Base-by-base conservation (phyloP, 2,888 invertebrate species). In the Fabriciana adippe region DNA sequence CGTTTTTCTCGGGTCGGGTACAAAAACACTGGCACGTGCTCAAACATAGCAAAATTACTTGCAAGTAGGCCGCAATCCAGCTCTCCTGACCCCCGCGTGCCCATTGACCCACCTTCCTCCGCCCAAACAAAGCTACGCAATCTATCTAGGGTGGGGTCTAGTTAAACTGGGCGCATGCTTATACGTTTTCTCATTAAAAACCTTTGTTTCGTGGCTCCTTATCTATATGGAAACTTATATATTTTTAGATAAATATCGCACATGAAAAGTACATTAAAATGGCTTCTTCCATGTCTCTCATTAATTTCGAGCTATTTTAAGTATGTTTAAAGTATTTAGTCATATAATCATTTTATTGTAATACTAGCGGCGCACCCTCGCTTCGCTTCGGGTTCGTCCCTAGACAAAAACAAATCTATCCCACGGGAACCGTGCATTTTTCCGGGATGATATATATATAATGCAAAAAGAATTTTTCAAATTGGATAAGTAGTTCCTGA, bases 61-160 rank as follows among this genome's bases (percentile, higher is more conserved):
- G 79, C 80, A 83, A 86, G 83, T 85, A 87, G 85, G 84, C 81
- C 81, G 80, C 82, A 81, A 56, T 61, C 82, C 78, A 72, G 78
- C 82, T 81, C 79, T 81, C 83, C 77, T 82, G 74, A 83, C 75
- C 83, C 80, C 75, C 77, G 79, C 77, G 78, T 78, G 78, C 81
- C 81, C 81, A 83, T 83, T 86, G 83, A 86, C 84, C 83, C 78
- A 79, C 83, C 83, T 79, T 75, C 78, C 72, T 75, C 71, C 41
- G 66, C 51, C 56, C 26, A 55, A 55, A 63, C 63, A 63, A 47
- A 55, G n/a, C 53, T 63, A 63, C 54, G 63, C 63, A 63, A 41
- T 45, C 41, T 51, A 65, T 57, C 54, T 47, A 26, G 54, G 47
- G 31, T 47, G 31, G 47, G 55, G 51, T 60, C 60, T 61, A 21